Percentiles rank a stretch among this genome's conserved stretches.
Evolutionary conservation across 1,140 invertebrate genomes (phyloP).

Genomic region (Bombus superbus): DNA sequence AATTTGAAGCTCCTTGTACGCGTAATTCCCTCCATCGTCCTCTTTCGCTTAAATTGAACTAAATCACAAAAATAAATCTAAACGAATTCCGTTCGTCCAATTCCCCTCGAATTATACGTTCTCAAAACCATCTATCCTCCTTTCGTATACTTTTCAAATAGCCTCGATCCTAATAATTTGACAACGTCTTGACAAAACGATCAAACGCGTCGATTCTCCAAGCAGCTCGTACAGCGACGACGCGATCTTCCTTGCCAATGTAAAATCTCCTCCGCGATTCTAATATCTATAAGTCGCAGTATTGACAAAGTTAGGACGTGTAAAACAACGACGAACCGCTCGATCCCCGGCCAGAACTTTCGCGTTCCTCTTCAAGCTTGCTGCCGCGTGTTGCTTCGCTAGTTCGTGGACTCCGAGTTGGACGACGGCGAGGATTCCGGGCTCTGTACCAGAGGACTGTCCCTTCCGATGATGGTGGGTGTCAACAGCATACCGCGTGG

Average conservation of each 20-base stretch:
- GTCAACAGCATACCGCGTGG: slow-evolving; percentile 82
- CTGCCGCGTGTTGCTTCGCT: slow-evolving; percentile 34
- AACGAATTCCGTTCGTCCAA: neutral
- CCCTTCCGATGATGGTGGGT: slow-evolving; percentile 65
- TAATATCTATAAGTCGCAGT: slow-evolving; percentile 59
- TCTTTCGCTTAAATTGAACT: neutral
- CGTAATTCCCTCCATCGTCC: too few species aligned
- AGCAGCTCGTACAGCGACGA: neutral
- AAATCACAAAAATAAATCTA: neutral
- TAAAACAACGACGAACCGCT: slow-evolving; percentile 55
- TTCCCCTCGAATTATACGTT: neutral
- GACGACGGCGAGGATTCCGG: slow-evolving; percentile 72
- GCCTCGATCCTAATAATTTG: neutral
- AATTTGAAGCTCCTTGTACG: neutral
- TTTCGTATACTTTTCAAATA: too few species aligned
- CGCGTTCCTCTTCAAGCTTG: neutral
- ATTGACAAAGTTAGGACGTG: slow-evolving; percentile 78
- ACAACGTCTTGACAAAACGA: neutral
- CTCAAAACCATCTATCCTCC: neutral
- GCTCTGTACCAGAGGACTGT: slow-evolving; percentile 60
- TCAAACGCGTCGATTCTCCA: neutral
- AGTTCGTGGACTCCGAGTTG: slow-evolving; percentile 62
- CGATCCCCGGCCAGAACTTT: neutral
- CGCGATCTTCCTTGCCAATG: slow-evolving; percentile 5
- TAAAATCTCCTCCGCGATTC: slow-evolving; percentile 44